These are phyloP conservation scores for Scaptomyza cyrtandrae DNA, from an alignment of 2,888 invertebrate genomes.

Conservation along the genomic window DNA sequence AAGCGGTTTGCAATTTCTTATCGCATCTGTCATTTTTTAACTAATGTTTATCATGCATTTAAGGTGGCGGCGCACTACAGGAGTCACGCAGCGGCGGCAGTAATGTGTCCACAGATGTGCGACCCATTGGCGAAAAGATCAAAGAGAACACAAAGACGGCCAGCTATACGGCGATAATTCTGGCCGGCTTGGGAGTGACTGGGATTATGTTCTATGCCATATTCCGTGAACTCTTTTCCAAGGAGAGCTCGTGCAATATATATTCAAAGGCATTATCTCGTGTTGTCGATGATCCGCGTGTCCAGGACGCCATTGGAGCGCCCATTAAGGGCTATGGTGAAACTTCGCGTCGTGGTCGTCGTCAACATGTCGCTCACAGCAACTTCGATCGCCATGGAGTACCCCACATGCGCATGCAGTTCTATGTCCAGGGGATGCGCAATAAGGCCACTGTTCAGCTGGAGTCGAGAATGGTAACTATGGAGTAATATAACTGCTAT, in stretches of 20 bases:
- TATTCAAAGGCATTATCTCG: constrained; percentile 91
- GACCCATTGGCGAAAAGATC: constrained; percentile 90
- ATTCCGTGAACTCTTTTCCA: constrained; percentile 94
- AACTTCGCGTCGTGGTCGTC: constrained; percentile 91
- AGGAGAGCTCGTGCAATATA: constrained; percentile 93
- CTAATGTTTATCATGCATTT: neutral
- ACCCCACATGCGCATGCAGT: constrained; percentile 94
- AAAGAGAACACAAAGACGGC: constrained; percentile 96
- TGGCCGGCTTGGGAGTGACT: constrained; percentile 92
- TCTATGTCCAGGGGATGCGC: constrained; percentile 93
- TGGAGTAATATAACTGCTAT: too few species aligned
- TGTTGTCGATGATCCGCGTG: constrained; percentile 90
- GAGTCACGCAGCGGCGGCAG: constrained; percentile 45
- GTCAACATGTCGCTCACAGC: constrained; percentile 93
- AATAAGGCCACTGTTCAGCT: constrained; percentile 93
- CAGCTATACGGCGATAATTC: constrained; percentile 92
- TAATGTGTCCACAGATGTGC: constrained; percentile 86
- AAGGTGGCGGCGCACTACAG: constrained; percentile 50
- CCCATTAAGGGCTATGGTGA: constrained; percentile 96
- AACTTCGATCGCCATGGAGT: constrained; percentile 90
- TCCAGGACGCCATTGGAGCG: constrained; percentile 93
- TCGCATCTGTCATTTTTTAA: neutral
- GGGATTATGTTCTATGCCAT: constrained; percentile 93
- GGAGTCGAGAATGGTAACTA: constrained; percentile 90
- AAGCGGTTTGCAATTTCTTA: constrained; percentile 42